phyloP scores from a whole-genome alignment of 2,113 vertebrate genomes.

The Lanius collurio region DNA sequence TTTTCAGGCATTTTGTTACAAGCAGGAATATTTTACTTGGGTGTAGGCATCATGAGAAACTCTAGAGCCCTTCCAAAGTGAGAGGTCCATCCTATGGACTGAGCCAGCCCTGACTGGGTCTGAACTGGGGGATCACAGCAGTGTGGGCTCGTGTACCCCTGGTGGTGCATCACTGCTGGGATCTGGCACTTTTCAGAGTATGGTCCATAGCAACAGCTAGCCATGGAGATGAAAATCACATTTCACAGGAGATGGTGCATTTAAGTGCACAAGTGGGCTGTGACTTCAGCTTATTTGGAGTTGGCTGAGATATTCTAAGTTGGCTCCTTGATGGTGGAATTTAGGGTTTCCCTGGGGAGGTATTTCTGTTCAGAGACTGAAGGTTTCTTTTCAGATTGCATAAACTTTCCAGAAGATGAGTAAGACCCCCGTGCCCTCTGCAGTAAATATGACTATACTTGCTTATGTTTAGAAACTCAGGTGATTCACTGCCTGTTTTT shows the following conservation, averaged over 20 bases:
- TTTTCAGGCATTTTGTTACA: not conserved
- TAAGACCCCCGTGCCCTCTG: not conserved
- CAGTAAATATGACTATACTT: not conserved
- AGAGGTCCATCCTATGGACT: rapidly evolving
- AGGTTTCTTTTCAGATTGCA: not conserved
- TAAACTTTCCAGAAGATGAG: not conserved
- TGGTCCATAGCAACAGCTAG: not conserved
- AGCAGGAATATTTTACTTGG: not conserved
- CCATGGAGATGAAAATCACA: rapidly evolving
- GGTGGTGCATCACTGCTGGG: not conserved
- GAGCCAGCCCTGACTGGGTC: not conserved
- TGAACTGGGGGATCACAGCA: rapidly evolving
- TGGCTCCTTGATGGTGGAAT: not conserved
- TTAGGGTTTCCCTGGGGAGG: not conserved
- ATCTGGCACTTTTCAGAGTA: rapidly evolving
- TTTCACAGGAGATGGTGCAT: not conserved
- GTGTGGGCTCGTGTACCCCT: rapidly evolving
- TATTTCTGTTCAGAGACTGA: not conserved
- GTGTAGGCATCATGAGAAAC: not conserved
- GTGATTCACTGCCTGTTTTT: not conserved
- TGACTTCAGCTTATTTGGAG: not conserved
- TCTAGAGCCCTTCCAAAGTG: not conserved
- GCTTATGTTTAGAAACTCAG: not conserved
- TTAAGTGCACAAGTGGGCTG: not conserved
- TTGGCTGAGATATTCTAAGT: not conserved